phyloP scores from a whole-genome alignment of 2,113 vertebrate species.

The Sardina pilchardus region DNA sequence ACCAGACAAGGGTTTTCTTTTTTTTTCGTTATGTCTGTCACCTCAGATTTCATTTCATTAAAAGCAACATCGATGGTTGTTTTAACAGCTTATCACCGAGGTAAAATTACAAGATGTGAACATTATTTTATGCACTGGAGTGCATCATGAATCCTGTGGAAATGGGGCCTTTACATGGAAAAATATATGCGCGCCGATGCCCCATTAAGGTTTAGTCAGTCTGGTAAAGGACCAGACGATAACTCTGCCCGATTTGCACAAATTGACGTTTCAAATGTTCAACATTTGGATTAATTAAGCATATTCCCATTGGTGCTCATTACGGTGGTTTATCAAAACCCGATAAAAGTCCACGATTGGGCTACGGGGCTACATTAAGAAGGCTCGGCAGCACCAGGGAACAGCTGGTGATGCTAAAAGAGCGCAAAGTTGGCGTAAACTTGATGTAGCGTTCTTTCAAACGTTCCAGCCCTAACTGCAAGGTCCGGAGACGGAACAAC shows the following conservation, averaged over 20 bases:
- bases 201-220: neutral
- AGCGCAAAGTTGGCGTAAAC: slow-evolving; percentile 14
- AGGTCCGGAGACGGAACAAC: neutral
- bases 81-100: neutral
- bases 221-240: neutral
- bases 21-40: too few relatives aligned
- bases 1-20: neutral
- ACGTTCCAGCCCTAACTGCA: neutral
- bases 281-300: neutral
- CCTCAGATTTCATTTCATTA: too few relatives aligned
- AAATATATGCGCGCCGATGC: neutral
- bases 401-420: neutral
- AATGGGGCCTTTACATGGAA: neutral
- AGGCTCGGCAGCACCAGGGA: neutral
- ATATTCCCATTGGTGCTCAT: neutral
- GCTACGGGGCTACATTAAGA: neutral
- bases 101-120: neutral
- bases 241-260: neutral
- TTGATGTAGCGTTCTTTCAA: neutral
- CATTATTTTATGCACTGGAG: neutral
- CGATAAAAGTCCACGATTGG: neutral
- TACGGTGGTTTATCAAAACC: neutral
- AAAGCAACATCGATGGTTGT: neutral
- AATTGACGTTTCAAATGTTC: neutral
- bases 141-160: neutral